phyloP scores from a whole-genome alignment of 2,113 vertebrate genomes.

The Numida meleagris region DNA sequence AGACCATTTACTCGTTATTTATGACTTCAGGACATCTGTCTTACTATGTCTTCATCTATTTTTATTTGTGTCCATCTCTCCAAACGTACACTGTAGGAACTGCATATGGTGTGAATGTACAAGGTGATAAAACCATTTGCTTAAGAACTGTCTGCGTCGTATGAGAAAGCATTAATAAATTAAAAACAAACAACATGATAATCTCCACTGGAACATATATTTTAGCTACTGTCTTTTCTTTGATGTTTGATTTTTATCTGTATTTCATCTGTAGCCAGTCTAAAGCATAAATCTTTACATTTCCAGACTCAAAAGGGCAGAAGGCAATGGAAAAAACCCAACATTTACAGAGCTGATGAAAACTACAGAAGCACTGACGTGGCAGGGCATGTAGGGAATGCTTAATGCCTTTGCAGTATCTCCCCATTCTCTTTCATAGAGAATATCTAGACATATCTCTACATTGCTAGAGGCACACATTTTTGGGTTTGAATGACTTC shows the following conservation, averaged over 20 bases:
- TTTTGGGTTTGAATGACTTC: background rate
- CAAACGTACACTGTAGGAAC: background rate
- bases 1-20: conserved; percentile 45
- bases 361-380: background rate
- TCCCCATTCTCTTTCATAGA: background rate
- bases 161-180: conserved; percentile 9
- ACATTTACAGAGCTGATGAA: background rate
- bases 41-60: conserved; percentile 1
- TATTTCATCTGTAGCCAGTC: background rate
- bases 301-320: background rate
- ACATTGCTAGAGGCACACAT: background rate
- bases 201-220: background rate
- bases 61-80: conserved; percentile 46
- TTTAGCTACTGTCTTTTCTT: conserved; percentile 1
- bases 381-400: background rate
- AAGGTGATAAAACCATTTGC: conserved; percentile 42
- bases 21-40: conserved; percentile 40
- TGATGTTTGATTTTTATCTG: background rate
- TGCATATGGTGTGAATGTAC: conserved; percentile 11
- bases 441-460: too few relatives aligned
- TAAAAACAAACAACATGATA: background rate
- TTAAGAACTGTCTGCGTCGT: conserved; percentile 17
- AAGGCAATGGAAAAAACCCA: background rate
- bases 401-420: background rate
- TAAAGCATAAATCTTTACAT: background rate